Evolutionary conservation across 2,888 invertebrate genomes (phyloP), one percentile per base, ranked within the genome.

Genomic region (Ochropleura leucogaster): DNA sequence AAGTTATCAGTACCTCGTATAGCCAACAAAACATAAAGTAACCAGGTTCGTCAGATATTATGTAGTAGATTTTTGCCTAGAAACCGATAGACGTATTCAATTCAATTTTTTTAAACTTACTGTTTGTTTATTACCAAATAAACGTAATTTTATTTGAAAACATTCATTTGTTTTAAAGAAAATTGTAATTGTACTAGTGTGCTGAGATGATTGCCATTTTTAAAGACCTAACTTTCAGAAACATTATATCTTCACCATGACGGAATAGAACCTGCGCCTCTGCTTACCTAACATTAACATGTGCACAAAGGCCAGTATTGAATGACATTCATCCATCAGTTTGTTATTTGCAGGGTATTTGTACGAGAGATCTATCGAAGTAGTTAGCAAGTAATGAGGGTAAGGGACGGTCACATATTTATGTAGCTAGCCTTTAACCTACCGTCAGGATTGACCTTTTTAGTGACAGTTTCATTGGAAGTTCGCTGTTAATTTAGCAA

Each of bases 321-420:
- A 30, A n/a, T n/a, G 10, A 49, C 20, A 44, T 0, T 73, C 68
- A 55, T 72, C 16, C 51, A 16, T 68, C 62, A 69, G 30, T 30
- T 30, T 3, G 30, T 30, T 30, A 70, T 49, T 60, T 74, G 16
- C 55, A 47, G 18, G 30, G 53, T 81, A 70, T 81, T 81, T 81
- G 78, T 47, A 68, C 10, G n/a, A 47, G 47, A 83, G 79, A 78
- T 81, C 47, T 83, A 82, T 84, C 85, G 78, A 79, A 67, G 57
- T 67, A 83, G 77, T 84, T 80, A 69, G 47, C 60, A 59, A 66
- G 81, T 80, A 80, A 80, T 80, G 80, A 80, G 73, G 80, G 73
- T 80, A 77, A 68, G 77, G 77, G 73, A 68, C 73, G 77, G 73
- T 47, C 73, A 55, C 69, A 77, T 80, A 69, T 80, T 80, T 80